Base-by-base conservation (phyloP, 2,797 vertebrate species). In the Helarctos malayanus region DNA sequence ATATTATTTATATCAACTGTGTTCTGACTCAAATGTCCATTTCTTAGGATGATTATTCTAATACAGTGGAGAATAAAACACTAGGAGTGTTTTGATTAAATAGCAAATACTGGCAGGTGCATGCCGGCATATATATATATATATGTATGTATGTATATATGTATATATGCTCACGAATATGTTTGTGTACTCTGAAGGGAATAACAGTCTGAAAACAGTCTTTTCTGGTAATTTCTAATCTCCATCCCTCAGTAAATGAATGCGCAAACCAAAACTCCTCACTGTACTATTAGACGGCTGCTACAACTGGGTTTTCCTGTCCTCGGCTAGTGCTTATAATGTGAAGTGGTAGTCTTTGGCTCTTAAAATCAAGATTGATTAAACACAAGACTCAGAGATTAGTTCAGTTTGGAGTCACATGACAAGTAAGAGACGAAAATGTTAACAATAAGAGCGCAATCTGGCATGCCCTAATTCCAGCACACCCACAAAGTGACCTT, bases 401-500 rank as follows among this genome's bases (percentile, higher is more conserved):
- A 68, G 35, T 54, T 88, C 61, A 52, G 38, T 92, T 76, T 92
- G 79, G 54, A 91, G 79, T 94, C 81, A 94, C 38, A 83, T 85
- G 54, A 76, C 27, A 95, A 96, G 38, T 49, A 86, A 78, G 32
- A 83, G 73, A 95, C 15, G 6, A 92, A 95, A 96, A 96, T 68
- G 27, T 91, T 92, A 94, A 94, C 41, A 94, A 49, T 35, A 93
- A 69, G 57, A 69, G 57, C 61, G 38, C 41, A 85, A 56, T 91
- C 69, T 75, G 88, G 91, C 63, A 89, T 82, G 96, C 13, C 49
- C 92, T 84, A 96, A 87, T 94, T 86, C 93, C 96, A 96, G 95
- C 79, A 91, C 82, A 94, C 86, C 92, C 93, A 97, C 93, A 5
- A 97, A 98, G 93, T 95, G 27, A 97, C 94, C 97, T 91, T 32